These are phyloP conservation scores for Cynopterus brachyotis DNA, from an alignment of 2,113 vertebrate genomes.

Conservation along the genomic window DNA sequence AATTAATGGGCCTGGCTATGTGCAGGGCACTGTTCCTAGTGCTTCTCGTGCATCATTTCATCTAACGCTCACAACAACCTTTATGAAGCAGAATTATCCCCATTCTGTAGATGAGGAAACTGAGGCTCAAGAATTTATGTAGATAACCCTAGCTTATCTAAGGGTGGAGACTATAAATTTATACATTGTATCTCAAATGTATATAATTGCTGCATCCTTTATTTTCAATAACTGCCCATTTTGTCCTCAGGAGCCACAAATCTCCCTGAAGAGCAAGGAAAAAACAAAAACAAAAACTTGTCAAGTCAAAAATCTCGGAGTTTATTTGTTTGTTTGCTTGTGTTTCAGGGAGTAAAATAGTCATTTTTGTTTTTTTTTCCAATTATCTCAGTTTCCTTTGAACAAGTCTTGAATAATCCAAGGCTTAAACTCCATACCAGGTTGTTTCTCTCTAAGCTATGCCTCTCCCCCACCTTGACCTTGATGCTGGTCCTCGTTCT, in stretches of 20 bases:
- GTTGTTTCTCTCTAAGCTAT: neutral
- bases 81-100: neutral
- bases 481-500: neutral
- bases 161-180: neutral
- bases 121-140: neutral
- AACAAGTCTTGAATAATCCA: neutral
- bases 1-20: neutral
- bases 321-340: neutral
- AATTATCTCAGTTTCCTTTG: conserved; percentile 6
- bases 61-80: neutral
- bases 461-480: neutral
- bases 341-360: neutral
- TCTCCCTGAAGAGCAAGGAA: neutral
- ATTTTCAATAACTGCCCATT: neutral
- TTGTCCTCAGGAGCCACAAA: neutral
- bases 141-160: neutral
- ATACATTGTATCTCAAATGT: neutral
- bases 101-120: neutral
- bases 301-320: neutral
- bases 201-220: neutral
- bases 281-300: neutral
- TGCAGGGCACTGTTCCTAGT: neutral
- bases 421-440: neutral
- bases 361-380: neutral
- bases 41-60: neutral